phyloP scores from a whole-genome alignment of 1,140 invertebrate species.

The Octopus sinensis region DNA sequence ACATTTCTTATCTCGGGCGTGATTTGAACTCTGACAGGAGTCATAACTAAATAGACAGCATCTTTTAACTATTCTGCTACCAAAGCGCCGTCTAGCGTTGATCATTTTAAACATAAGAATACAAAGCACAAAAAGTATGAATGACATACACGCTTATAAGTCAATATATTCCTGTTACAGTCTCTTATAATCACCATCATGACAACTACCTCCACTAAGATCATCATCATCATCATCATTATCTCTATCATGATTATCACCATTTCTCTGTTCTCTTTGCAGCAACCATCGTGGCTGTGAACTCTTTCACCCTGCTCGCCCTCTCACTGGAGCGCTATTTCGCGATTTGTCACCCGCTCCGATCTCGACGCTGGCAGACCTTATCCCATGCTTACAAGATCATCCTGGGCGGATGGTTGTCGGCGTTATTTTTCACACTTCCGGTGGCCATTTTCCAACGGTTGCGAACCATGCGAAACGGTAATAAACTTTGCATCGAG shows the following conservation, averaged over 20 bases:
- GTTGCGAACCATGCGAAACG: slow-evolving; percentile 62
- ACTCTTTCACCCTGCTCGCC: slow-evolving; percentile 84
- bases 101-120: too few species aligned
- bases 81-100: too few species aligned
- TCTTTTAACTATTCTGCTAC: too few species aligned
- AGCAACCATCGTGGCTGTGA: slow-evolving; percentile 80
- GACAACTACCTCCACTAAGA: too few species aligned
- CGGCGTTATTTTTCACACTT: slow-evolving; percentile 53
- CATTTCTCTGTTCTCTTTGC: slow-evolving; percentile 49
- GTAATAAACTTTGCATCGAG: slow-evolving; percentile 41
- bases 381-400: slow-evolving; percentile 80
- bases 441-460: slow-evolving; percentile 71
- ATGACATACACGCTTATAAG: too few species aligned
- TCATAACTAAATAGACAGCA: too few species aligned
- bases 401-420: slow-evolving; percentile 36
- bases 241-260: neutral
- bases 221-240: too few species aligned
- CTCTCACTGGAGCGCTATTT: slow-evolving; percentile 86
- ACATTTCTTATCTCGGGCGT: too few species aligned
- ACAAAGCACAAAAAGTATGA: too few species aligned
- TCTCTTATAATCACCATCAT: too few species aligned
- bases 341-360: slow-evolving; percentile 81
- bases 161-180: too few species aligned
- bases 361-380: slow-evolving; percentile 75
- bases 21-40: too few species aligned